These are phyloP conservation scores for Sparus aurata DNA, from an alignment of 2,797 vertebrate genomes.

Conservation along the genomic window DNA sequence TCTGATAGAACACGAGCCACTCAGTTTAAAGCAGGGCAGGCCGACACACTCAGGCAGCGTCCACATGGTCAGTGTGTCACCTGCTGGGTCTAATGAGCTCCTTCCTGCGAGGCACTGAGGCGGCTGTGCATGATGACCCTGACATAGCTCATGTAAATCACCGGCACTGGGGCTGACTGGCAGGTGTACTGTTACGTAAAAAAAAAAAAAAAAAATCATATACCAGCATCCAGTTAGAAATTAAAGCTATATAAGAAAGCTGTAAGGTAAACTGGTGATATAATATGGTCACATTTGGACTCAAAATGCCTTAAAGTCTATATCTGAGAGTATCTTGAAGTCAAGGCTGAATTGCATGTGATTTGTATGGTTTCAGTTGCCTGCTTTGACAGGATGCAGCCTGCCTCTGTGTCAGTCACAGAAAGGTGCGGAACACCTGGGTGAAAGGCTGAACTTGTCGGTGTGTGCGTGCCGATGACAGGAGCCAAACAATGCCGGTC, in stretches of 20 bases:
- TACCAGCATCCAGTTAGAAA: not conserved
- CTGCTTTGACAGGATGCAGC: not conserved
- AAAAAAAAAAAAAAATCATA: not conserved
- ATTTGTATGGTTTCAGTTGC: not conserved
- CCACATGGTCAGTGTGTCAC: not conserved
- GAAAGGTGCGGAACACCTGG: not conserved
- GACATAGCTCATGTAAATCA: conserved; percentile 5
- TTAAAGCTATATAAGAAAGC: not conserved
- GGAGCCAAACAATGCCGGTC: conserved; percentile 28
- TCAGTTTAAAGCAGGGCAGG: not conserved
- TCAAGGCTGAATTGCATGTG: not conserved
- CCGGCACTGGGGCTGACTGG: not conserved
- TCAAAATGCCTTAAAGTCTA: not conserved
- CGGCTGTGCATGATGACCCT: conserved; percentile 2
- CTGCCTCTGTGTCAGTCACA: not conserved
- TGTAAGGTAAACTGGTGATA: not conserved
- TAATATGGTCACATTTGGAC: not conserved
- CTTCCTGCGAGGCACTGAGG: conserved; percentile 14
- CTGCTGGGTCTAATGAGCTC: conserved; percentile 24
- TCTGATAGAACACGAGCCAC: not conserved
- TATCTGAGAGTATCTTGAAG: not conserved
- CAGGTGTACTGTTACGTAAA: not conserved
- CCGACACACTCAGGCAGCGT: conserved; percentile 10
- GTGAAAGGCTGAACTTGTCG: conserved; percentile 34
- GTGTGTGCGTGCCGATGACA: conserved; percentile 8